Base-by-base conservation (phyloP, 1,140 invertebrate genomes). In the Eufriesea mexicana region DNA sequence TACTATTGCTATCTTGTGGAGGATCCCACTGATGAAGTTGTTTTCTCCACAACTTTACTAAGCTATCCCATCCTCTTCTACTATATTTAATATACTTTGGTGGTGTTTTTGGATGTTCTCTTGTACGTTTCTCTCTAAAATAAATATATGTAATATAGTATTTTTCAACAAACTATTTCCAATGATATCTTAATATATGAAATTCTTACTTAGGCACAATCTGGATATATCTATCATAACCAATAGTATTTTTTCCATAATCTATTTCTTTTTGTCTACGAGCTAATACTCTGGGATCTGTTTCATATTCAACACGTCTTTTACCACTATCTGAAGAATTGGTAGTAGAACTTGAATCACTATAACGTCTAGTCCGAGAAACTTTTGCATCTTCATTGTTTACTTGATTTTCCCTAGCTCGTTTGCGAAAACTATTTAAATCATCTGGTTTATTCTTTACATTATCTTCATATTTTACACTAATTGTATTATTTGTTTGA, bases 191-290 rank as follows among this genome's bases (percentile, higher is more conserved):
- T 42, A 45, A 55, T 61, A 28, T 18, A 59, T 20, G 20, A 75
- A 61, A 84, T 64, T 45, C 95, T 95, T 96, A 97, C 97, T 95
- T 96, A 73, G 97, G 97, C 61, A 99, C 95, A 84, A 95, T 85
- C 89, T 96, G 94, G 2, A 95, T 91, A 88, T 98, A 99, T 93
- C 96, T 96, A 74, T 97, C 96, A 94, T 99, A 99, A 59, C 97
- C 98, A 83, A 96, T 93, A 18, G 98, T 99, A 91, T 98, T 98
- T 95, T 99, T 99, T 35, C 98, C 98, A 95, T 98, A 99, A 92
- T 99, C 98, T 92, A 99, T 98, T 94, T 98, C 97, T 93, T 99
- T 99, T 91, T 98, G 97, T 77, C 98, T 95, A 82, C 98, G 95
- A 54, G 95, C 92, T 80, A 99, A 91, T 16, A 97, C 93, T 28